phyloP scores from a whole-genome alignment of 2,113 vertebrate genomes.

The Delphinapterus leucas region DNA sequence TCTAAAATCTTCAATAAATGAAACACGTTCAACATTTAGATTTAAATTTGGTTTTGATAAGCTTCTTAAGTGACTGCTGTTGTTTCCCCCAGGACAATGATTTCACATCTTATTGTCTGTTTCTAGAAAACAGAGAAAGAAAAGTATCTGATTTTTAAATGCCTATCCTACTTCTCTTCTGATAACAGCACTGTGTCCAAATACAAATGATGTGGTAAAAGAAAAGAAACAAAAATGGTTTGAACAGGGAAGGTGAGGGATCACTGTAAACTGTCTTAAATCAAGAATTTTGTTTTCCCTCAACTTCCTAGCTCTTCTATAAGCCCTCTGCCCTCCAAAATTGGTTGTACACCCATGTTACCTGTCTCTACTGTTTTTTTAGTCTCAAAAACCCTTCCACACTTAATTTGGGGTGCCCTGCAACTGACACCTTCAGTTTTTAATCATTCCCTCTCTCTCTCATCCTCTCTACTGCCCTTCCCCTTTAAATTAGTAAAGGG shows the following conservation, averaged over 20 bases:
- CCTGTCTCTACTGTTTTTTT: fast-evolving
- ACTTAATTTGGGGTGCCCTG: background rate
- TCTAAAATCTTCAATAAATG: background rate
- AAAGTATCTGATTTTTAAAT: background rate
- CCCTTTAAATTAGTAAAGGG: background rate
- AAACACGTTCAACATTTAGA: background rate
- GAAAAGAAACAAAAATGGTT: background rate
- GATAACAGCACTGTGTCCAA: background rate
- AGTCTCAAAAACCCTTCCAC: background rate
- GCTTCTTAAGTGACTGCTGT: background rate
- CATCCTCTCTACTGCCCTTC: background rate
- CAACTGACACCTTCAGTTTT: background rate
- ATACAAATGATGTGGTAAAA: background rate
- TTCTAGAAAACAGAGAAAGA: background rate
- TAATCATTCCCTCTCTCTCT: background rate
- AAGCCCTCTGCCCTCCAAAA: fast-evolving
- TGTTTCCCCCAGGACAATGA: background rate
- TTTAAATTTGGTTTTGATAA: slow-evolving; percentile 31
- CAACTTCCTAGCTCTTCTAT: background rate
- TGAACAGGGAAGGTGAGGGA: background rate
- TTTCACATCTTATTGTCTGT: background rate
- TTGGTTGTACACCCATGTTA: fast-evolving
- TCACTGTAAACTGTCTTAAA: background rate
- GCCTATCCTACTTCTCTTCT: background rate
- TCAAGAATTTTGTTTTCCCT: background rate